These are phyloP conservation scores for Cromileptes altivelis DNA, from an alignment of 2,113 vertebrate species.

Conservation along the genomic window DNA sequence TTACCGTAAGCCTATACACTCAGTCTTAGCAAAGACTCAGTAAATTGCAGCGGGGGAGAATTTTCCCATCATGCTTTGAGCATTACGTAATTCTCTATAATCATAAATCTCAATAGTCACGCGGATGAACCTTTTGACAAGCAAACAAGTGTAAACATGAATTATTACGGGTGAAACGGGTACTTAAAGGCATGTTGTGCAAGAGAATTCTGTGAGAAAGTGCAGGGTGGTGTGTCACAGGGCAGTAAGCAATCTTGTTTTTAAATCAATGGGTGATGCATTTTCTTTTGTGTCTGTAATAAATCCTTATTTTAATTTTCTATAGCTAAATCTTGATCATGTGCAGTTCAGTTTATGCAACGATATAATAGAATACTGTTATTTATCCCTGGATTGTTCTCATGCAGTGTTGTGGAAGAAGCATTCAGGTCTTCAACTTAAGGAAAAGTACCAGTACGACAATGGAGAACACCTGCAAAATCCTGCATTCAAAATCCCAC, in stretches of 20 bases:
- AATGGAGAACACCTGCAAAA: no score
- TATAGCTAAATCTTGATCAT: no score
- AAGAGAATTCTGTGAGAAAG: slow-evolving; percentile 9
- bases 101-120: slow-evolving; percentile 4
- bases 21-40: slow-evolving; percentile 2
- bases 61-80: background rate
- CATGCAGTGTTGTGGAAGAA: no score
- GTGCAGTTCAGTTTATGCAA: no score
- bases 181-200: background rate
- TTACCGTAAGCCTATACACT: background rate
- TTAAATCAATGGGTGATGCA: background rate
- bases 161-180: background rate
- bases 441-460: no score
- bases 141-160: slow-evolving; percentile 27
- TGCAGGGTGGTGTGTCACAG: slow-evolving; percentile 4
- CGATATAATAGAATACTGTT: no score
- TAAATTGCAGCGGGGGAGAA: background rate
- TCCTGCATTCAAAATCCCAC: no score
- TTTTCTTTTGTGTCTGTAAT: background rate
- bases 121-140: background rate
- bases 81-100: background rate
- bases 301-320: background rate
- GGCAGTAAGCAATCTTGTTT: background rate
- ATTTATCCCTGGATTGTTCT: no score
- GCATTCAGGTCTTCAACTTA: no score